Evolutionary conservation across 1,140 invertebrate species (phyloP).

Genomic region (Pantala flavescens): DNA sequence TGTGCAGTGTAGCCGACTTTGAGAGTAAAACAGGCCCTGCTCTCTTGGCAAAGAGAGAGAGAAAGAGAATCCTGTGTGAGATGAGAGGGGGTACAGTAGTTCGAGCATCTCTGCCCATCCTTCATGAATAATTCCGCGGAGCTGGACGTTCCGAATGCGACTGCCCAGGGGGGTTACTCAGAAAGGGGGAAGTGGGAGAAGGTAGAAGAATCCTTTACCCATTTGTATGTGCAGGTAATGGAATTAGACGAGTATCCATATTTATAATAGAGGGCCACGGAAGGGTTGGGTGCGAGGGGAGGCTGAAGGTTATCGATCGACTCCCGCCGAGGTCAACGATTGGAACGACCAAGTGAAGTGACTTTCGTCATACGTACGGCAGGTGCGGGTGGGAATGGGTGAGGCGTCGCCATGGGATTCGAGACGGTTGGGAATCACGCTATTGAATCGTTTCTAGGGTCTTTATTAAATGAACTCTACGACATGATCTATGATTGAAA

Average conservation of each 20-base stretch:
- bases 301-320: background rate
- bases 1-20: too few species aligned
- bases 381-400: too few species aligned
- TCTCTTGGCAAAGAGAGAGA: background rate
- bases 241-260: background rate
- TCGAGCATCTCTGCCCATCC: background rate
- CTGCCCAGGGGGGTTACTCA: background rate
- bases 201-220: background rate
- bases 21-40: too few species aligned
- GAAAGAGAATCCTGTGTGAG: background rate
- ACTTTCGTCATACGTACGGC: background rate
- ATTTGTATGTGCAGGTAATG: background rate
- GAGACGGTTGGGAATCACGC: too few species aligned
- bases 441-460: too few species aligned
- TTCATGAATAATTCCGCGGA: constrained; percentile 1
- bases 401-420: too few species aligned
- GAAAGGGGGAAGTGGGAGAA: background rate
- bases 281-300: background rate
- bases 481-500: too few species aligned
- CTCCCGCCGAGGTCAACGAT: background rate
- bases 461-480: too few species aligned
- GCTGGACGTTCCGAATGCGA: background rate
- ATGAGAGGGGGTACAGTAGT: background rate
- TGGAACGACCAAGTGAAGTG: background rate
- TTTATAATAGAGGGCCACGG: background rate